Evolutionary conservation across 2,113 vertebrate species (phyloP).

Genomic region (Atractosteus spatula): DNA sequence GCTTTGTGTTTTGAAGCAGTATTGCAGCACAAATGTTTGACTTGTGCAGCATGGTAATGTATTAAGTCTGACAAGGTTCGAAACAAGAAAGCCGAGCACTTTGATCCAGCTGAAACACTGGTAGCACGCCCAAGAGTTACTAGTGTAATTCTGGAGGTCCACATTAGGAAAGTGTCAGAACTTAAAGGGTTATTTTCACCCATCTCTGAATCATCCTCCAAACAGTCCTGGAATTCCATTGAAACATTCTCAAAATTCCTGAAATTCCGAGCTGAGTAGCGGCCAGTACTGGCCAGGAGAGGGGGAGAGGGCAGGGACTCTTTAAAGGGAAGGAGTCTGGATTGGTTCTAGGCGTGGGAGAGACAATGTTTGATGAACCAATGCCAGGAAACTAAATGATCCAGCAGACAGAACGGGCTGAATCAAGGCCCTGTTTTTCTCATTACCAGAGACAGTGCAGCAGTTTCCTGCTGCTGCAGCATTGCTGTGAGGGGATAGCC

Average conservation of each 20-base stretch:
- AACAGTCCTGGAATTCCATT: constrained; percentile 56
- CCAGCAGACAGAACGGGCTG: not conserved
- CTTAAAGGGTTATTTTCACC: constrained; percentile 53
- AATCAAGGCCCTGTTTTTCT: too few species aligned
- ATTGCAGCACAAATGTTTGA: too few species aligned
- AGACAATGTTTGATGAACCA: not conserved
- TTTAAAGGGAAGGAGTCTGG: not conserved
- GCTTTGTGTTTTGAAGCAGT: too few species aligned
- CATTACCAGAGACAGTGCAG: too few species aligned
- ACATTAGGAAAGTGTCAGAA: not conserved
- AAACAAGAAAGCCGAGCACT: too few species aligned
- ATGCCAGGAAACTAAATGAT: not conserved
- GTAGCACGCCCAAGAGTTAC: too few species aligned
- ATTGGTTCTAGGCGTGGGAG: not conserved
- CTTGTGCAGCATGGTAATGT: too few species aligned
- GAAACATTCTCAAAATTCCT: constrained; percentile 58
- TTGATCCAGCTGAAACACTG: too few species aligned
- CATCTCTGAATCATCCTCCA: constrained; percentile 17
- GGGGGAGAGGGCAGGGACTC: not conserved
- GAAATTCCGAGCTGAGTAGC: constrained; percentile 49
- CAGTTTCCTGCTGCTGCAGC: too few species aligned
- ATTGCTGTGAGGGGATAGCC: too few species aligned
- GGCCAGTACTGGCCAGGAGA: not conserved
- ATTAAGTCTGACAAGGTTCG: too few species aligned
- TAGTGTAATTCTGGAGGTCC: not conserved